Base-by-base conservation (phyloP, 2,888 invertebrate species). In the Drosophila atroscutellata region DNA sequence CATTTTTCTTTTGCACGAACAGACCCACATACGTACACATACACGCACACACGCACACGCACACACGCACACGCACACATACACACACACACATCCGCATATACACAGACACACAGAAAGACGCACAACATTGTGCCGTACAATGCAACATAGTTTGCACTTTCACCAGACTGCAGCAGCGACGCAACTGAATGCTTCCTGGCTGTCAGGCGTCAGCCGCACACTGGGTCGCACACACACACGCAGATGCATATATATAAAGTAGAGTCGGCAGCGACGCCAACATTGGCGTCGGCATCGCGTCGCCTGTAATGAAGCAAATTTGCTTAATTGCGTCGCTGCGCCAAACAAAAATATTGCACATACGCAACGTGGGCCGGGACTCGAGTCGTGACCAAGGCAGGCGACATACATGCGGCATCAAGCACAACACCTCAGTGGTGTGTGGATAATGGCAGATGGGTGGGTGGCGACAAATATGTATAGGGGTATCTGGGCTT, bases 301-400 rank as follows among this genome's bases (percentile, higher is more conserved):
- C 63, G 66, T 70, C 51, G 69, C 55, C 75, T 82, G 83, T 80
- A 81, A 81, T 81, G 77, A 81, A 81, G 81, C 83, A 81, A 81
- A 81, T 81, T 81, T 83, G 80, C 81, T 83, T 81, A 80, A 81
- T 81, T 81, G 77, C 81, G 81, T 69, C 79, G 79, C 81, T 69
- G 81, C 73, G 61, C 63, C 77, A 79, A 79, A 77, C 77, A 77
- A 79, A 79, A 79, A 79, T 79, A 79, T 79, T 79, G 63, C 81
- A 81, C 79, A 79, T 81, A 81, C 79, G 81, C 79, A 79, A 56
- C 65, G 68, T 72, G 68, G 51, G 52, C 58, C 36, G 37, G 26
- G 52, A 15, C 26, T 37, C 15, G 20, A 26, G 37, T 36, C 11
- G 51, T 24, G 50, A 32, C 36, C n/a, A 24, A 37, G 49, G 59